Percentiles rank a stretch among this genome's conserved stretches.
phyloP scores from a whole-genome alignment of 2,888 invertebrate species.

The Eurois occulta region DNA sequence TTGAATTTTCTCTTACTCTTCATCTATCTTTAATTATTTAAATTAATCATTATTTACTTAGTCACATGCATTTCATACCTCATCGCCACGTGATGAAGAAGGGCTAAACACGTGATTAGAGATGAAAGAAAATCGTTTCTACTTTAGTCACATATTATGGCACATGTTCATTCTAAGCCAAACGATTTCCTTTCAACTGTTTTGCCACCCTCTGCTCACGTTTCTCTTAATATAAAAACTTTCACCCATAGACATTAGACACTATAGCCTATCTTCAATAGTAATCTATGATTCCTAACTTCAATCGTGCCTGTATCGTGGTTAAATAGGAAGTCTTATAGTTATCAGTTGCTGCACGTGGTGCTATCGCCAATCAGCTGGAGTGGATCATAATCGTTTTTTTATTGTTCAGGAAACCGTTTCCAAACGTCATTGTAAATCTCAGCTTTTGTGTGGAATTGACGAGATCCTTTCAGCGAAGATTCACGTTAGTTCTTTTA shows the following conservation, averaged over 20 bases:
- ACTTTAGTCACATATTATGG: neutral
- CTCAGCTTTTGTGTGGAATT: slow-evolving; percentile 20
- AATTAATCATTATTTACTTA: neutral
- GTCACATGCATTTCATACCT: neutral
- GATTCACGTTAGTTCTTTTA: neutral
- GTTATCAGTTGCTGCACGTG: slow-evolving; percentile 32
- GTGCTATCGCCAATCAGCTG: slow-evolving; percentile 38
- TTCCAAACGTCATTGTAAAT: slow-evolving; percentile 35
- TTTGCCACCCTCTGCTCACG: neutral
- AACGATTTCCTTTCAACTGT: neutral
- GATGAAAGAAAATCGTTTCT: neutral
- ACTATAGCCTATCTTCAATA: neutral
- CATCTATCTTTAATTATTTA: neutral
- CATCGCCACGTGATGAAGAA: neutral
- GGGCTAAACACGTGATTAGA: neutral
- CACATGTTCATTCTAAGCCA: neutral
- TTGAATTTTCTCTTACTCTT: neutral
- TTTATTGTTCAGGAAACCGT: slow-evolving; percentile 31
- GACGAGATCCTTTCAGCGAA: slow-evolving; percentile 15
- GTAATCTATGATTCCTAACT: slow-evolving; percentile 32
- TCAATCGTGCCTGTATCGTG: neutral
- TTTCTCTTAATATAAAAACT: neutral
- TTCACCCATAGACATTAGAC: neutral
- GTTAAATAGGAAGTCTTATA: slow-evolving; percentile 53
- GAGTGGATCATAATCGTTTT: slow-evolving; percentile 41